Percentiles rank a stretch among this genome's conserved stretches.
Evolutionary conservation across 2,888 invertebrate genomes (phyloP).

Genomic region (Dynastes grantii): DNA sequence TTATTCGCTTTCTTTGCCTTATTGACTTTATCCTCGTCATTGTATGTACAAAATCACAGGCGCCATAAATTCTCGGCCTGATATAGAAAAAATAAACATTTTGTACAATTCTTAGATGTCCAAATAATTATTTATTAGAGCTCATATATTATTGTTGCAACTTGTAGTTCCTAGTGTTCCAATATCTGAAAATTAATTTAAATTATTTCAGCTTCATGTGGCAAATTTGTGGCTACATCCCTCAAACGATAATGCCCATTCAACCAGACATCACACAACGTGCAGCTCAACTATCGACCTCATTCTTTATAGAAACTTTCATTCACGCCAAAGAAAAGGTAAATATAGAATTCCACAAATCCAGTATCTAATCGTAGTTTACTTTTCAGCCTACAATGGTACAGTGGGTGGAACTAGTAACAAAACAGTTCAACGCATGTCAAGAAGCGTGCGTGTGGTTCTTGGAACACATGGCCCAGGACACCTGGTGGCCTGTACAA

Average conservation of each 20-base stretch:
- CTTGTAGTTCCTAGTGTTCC: too few species aligned
- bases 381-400: conserved; percentile 86
- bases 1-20: too few species aligned
- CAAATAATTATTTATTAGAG: too few species aligned
- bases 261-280: conserved; percentile 87
- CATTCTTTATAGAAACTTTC: conserved; percentile 96
- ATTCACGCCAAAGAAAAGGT: conserved; percentile 98
- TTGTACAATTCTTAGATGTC: too few species aligned
- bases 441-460: conserved; percentile 94
- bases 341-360: conserved; percentile 49
- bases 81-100: too few species aligned
- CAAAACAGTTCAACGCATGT: conserved; percentile 95
- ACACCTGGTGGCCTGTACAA: conserved; percentile 97
- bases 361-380: conserved; percentile 44
- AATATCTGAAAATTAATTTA: too few species aligned
- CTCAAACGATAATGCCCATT: conserved; percentile 87
- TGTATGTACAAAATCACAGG: too few species aligned
- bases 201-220: conserved; percentile 87
- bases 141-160: too few species aligned
- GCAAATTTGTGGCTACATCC: conserved; percentile 95
- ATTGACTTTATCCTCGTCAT: too few species aligned
- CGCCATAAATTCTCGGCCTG: too few species aligned
- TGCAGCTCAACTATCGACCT: conserved; percentile 90
- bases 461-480: conserved; percentile 92
- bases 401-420: conserved; percentile 95